phyloP scores from a whole-genome alignment of 2,888 invertebrate species.

The Tachystola acroxantha region DNA sequence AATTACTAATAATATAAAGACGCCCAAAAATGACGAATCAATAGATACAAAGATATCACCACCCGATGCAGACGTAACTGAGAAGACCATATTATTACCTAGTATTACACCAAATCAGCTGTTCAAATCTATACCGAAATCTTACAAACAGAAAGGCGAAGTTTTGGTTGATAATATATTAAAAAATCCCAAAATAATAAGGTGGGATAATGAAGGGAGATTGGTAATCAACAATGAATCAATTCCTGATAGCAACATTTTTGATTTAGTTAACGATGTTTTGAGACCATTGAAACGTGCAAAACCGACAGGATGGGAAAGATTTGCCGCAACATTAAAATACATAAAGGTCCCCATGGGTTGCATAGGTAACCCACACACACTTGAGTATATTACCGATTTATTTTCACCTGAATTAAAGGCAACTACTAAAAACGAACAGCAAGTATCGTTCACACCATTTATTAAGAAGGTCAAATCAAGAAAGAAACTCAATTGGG shows the following conservation, averaged over 20 bases:
- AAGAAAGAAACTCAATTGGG: constrained; percentile 21
- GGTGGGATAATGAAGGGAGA: constrained; percentile 17
- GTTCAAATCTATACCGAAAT: constrained; percentile 13
- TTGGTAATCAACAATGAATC: constrained; percentile 19
- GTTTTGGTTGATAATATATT: constrained; percentile 12
- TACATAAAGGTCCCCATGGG: constrained; percentile 19
- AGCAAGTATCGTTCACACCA: too few relatives aligned
- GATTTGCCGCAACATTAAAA: constrained; percentile 19
- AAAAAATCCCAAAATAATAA: constrained; percentile 12
- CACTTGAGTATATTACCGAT: constrained; percentile 15
- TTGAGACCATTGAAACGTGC: constrained; percentile 22
- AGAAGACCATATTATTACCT: not conserved
- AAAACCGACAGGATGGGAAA: constrained; percentile 24
- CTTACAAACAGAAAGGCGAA: constrained; percentile 19
- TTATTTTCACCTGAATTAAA: too few relatives aligned
- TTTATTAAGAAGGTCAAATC: too few relatives aligned
- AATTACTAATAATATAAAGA: not conserved
- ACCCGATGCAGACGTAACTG: not conserved
- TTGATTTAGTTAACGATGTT: constrained; percentile 23
- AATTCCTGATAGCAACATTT: constrained; percentile 22
- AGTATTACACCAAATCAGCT: constrained; percentile 3
- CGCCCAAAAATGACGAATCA: not conserved
- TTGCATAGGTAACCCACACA: constrained; percentile 23
- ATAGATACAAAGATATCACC: not conserved
- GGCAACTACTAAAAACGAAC: too few relatives aligned